Evolutionary conservation across 2,888 invertebrate species (phyloP).

Genomic region (Caenorhabditis uteleia): DNA sequence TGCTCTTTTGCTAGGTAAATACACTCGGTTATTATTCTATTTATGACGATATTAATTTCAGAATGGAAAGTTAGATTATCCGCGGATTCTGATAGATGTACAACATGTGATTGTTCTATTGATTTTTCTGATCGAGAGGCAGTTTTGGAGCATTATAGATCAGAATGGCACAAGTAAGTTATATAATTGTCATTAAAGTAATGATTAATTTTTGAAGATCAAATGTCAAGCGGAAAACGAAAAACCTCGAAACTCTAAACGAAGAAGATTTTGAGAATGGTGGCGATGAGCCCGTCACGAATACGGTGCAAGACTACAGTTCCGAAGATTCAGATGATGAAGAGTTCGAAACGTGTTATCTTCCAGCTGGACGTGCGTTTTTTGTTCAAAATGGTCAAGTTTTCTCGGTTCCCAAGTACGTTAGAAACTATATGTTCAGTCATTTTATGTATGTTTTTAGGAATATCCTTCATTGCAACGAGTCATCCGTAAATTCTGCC

Average conservation of each 20-base stretch:
- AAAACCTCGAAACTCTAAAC: conserved; percentile 19
- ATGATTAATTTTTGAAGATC: conserved; percentile 5
- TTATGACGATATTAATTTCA: conserved; percentile 10
- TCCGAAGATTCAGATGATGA: conserved; percentile 39
- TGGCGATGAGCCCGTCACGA: conserved; percentile 1
- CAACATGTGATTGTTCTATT: conserved; percentile 33
- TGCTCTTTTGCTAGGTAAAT: conserved; percentile 28
- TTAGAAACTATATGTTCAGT: conserved; percentile 1
- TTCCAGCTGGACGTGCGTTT: conserved; percentile 33
- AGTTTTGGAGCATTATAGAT: conserved; percentile 45
- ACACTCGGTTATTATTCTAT: too few relatives aligned
- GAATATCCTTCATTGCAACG: conserved; percentile 37
- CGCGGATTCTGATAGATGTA: conserved; percentile 34
- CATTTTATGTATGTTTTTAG: conserved; percentile 8
- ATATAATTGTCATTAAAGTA: conserved; percentile 4
- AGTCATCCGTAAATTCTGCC: conserved; percentile 15
- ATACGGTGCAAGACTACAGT: not conserved
- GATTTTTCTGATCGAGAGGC: conserved; percentile 32
- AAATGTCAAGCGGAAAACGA: conserved; percentile 25
- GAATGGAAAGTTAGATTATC: conserved; percentile 36
- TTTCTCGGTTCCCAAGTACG: conserved; percentile 41
- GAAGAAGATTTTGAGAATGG: conserved; percentile 51
- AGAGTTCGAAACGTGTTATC: conserved; percentile 17
- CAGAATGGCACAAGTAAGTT: conserved; percentile 29
- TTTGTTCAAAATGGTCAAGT: conserved; percentile 42